Base-by-base conservation (phyloP, 2,888 invertebrate species). In the Idaea biselata region DNA sequence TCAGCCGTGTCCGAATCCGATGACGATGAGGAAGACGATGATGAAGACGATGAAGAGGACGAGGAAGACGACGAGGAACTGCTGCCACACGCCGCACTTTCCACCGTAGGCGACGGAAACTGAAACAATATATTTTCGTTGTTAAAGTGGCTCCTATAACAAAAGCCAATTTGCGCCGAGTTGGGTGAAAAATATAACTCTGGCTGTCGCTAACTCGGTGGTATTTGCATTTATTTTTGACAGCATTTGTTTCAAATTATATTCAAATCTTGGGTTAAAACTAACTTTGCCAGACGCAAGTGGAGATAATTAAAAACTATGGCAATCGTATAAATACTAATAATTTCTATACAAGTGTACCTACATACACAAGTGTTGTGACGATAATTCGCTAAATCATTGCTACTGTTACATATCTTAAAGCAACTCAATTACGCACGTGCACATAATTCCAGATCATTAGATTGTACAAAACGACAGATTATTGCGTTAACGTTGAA, bases 1-100 rank as follows among this genome's bases (percentile, higher is more conserved):
- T 90, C 91, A 63, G 91, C 88, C 0, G 88, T 87, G 76, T 91
- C 91, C 6, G 91, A 91, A 63, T 90, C 91, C 44, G 91, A 91
- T 11, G 91, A 91, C 16, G 91, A 89, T 8, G 91, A 90, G 6
- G 91, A 91, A 2, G 91, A 91, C 3, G 92, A 92, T 1, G 89
- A 90, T 0, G 91, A 91, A 7, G 91, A 90, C 0, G 90, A 90
- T 0, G 92, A 90, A 7, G 88, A 86, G 1, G 90, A 87, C 6
- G 88, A 88, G 1, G 90, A 83, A 6, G 91, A 89, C 2, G 91
- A 92, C 0, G 89, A 89, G 1, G 89, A 87, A 71, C 91, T 91
- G 69, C 88, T 89, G 67, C 84, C 87, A 70, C 89, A 86, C 62
- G 86, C 87, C n/a, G 76, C 84, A 70, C 82, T 88, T 72, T 88